Base-by-base conservation (phyloP, 2,888 invertebrate species). In the Drosophila prostipennis region DNA sequence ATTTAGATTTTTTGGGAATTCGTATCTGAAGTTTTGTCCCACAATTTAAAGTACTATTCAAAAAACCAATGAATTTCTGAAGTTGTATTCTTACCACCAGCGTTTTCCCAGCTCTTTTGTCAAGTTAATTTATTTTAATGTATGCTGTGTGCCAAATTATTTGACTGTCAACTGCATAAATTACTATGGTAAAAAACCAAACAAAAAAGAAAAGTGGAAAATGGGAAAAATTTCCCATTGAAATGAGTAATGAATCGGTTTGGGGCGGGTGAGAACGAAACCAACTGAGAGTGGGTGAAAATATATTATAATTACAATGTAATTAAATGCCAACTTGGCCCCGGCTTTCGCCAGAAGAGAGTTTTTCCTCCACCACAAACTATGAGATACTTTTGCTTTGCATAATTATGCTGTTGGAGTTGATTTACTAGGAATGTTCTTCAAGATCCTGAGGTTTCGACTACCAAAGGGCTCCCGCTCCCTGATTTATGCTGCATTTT, bases 111-210 rank as follows among this genome's bases (percentile, higher is more conserved):
- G 60, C 36, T 13, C 32, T 51, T 43, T 43, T 42, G 37, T 51
- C 11, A 19, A 67, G 43, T 43, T 56, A 54, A 39, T 78, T 70
- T 56, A 72, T 78, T 71, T 56, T 55, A 63, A 67, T 76, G 76
- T 52, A 72, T 76, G 36, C 46, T 40, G 45, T 71, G 52, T 56
- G 55, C 48, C 39, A 73, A 56, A 78, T 55, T 52, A 58, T 63
- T 59, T 53, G 61, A 45, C 68, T 67, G 70, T 67, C 46, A 56
- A 42, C 68, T 77, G 74, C 58, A 70, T 78, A 64, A 74, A 74
- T 75, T 75, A 65, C 42, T 13, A 37, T 40, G 40, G 46, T 45
- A 45, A 36, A 40, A 8, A 13, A 36, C 43, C 29, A 64, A 49
- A 43, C 36, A 64, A 51, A 49, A 64, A 29, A 49, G 42, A n/a